Conservation (phyloP, 2,797 vertebrate species). For the Sebastes alutus region DNA sequence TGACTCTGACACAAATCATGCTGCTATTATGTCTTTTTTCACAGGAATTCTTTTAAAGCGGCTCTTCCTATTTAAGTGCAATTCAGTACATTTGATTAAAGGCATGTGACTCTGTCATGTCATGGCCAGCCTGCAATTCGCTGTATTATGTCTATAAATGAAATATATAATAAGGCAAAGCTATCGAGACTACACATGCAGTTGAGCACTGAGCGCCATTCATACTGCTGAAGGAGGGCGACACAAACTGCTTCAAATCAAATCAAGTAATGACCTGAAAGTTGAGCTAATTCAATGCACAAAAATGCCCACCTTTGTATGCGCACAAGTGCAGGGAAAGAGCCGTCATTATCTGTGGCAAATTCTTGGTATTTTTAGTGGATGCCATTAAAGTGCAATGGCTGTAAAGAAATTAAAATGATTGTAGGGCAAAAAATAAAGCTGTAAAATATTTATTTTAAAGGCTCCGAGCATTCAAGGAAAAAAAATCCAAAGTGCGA, state of each 20-base stretch:
- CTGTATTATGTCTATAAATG: conserved; percentile 55
- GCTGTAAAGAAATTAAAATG: conserved; percentile 67
- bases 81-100: conserved; percentile 47
- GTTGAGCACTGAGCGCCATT: conserved; percentile 59
- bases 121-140: conserved; percentile 44
- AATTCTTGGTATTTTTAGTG: conserved; percentile 73
- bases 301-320: conserved; percentile 73
- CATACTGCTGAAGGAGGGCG: conserved; percentile 43
- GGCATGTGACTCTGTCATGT: conserved; percentile 39
- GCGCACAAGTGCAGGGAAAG: conserved; percentile 43
- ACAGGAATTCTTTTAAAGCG: conserved; percentile 9
- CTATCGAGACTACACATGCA: conserved; percentile 43
- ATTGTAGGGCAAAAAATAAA: conserved; percentile 52
- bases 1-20: conserved; percentile 36
- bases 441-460: conserved; percentile 49
- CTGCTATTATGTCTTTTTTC: conserved; percentile 5
- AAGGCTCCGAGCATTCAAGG: conserved; percentile 2
- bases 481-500: conserved; percentile 28
- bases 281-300: conserved; percentile 55
- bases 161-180: conserved; percentile 63
- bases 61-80: neutral
- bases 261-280: conserved; percentile 73
- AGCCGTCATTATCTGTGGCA: conserved; percentile 75
- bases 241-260: conserved; percentile 68
- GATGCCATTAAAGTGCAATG: conserved; percentile 62